Base-by-base conservation (phyloP, 2,888 invertebrate genomes). In the Willowsia nigromaculata region DNA sequence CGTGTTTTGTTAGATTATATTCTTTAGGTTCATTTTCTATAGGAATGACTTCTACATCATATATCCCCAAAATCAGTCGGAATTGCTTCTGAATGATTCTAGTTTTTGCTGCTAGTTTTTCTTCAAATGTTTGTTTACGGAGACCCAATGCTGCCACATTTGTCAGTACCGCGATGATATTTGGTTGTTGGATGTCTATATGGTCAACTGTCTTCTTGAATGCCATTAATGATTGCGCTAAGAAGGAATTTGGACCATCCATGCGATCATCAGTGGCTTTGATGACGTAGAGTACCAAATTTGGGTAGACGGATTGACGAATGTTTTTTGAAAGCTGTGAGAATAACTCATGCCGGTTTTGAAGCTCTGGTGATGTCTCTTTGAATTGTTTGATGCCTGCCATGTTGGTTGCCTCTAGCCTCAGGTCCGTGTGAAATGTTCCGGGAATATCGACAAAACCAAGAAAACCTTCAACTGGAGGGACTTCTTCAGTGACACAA, bases 371-470 rank as follows among this genome's bases (percentile, higher is more conserved):
- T 1, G 5, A 11, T 1, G 7, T 7, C 2, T 13, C 1, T 18
- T 27, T 62, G 18, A 68, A 9, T 37, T 68, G 33, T 7, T 11
- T 5, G n/a, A 68, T 37, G 37, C 9, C 4, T 3, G 33, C 18
- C 25, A 65, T 9, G 47, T 86, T 80, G 15, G 30, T 15, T 30
- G 30, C 33, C n/a, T 80, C 86, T 0, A 68, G 30, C 15, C 25
- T 18, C 13, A 4, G 4, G 30, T 65, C 53, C 7, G 65, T 81
- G 50, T 81, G 80, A 62, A 50, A 50, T 1, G 25, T 40, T n/a
- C 86, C 86, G 1, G 86, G 86, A 1, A 86, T 37, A 27, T 86
- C 86, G 13, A 86, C 37, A 25, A 86, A 65, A 30, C 27, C 22
- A 2, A 86, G 25, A 5, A 43, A 11, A 0, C 59, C 47, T 1